phyloP scores from a whole-genome alignment of 2,888 invertebrate species.

The Nymphalis urticae region DNA sequence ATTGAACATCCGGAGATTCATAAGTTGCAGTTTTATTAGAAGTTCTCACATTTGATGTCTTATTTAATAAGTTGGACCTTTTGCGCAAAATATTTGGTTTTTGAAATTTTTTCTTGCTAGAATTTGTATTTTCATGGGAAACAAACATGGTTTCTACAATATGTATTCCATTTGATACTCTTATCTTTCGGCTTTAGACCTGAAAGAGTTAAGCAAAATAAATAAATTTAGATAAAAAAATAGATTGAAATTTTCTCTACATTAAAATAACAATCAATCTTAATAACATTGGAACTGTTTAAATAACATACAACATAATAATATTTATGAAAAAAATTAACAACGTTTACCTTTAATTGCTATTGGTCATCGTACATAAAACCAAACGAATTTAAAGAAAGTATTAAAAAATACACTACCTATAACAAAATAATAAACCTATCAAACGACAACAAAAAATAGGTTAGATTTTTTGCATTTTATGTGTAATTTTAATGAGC shows the following conservation, averaged over 20 bases:
- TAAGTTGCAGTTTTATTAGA: slow-evolving; percentile 38
- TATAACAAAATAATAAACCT: slow-evolving; percentile 3
- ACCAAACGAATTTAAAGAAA: not conserved
- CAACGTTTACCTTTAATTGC: not conserved
- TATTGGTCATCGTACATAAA: not conserved
- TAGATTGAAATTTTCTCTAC: too few relatives aligned
- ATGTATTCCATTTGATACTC: slow-evolving; percentile 26
- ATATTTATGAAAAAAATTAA: too few relatives aligned
- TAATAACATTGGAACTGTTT: too few relatives aligned
- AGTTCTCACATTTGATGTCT: slow-evolving; percentile 38
- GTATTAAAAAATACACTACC: not conserved
- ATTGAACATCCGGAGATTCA: slow-evolving; percentile 46
- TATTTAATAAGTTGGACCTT: slow-evolving; percentile 49
- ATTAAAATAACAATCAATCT: too few relatives aligned
- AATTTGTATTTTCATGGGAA: slow-evolving; percentile 55
- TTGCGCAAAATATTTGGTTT: slow-evolving; percentile 73
- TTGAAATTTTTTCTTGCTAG: slow-evolving; percentile 61
- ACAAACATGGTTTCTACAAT: slow-evolving; percentile 57
- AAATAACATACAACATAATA: too few relatives aligned
- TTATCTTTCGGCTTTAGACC: not conserved
- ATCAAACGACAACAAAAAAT: slow-evolving; percentile 4
- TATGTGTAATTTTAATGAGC: not conserved
- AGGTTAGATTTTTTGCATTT: slow-evolving; percentile 9
- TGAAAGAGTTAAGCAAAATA: slow-evolving; percentile 1
- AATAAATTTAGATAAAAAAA: not conserved